These are phyloP conservation scores for Elephas maximus DNA, from an alignment of 2,113 vertebrate species.

Conservation along the genomic window DNA sequence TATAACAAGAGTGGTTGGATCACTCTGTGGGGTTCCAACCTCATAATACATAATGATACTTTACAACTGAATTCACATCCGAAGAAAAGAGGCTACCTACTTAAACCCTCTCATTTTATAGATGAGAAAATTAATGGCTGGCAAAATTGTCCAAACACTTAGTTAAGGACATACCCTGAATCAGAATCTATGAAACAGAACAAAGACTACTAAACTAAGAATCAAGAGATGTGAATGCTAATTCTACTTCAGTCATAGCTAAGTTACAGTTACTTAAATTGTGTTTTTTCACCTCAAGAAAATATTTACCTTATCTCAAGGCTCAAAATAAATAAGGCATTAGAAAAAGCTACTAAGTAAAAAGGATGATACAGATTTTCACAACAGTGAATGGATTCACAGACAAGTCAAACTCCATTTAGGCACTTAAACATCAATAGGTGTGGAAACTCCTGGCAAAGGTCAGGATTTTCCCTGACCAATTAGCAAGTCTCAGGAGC, in stretches of 20 bases:
- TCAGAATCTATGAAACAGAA: constrained; percentile 31
- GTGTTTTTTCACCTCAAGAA: constrained; percentile 34
- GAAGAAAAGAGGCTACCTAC: constrained; percentile 18
- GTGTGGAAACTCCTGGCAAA: constrained; percentile 25
- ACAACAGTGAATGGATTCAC: background rate
- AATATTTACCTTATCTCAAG: background rate
- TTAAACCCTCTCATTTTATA: background rate
- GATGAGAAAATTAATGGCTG: constrained; percentile 9
- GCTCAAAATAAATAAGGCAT: constrained; percentile 33
- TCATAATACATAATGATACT: background rate
- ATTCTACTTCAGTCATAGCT: background rate
- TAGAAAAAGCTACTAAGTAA: constrained; percentile 26
- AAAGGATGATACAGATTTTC: background rate
- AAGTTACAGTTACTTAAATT: background rate
- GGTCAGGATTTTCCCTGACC: background rate
- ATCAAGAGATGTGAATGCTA: constrained; percentile 35
- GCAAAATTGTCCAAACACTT: background rate
- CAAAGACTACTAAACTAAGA: background rate
- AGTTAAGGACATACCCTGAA: constrained; percentile 12
- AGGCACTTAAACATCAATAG: background rate
- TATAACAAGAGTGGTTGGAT: background rate
- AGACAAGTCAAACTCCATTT: background rate
- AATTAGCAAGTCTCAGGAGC: constrained; percentile 17
- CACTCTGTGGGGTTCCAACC: constrained; percentile 6
- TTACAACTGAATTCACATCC: constrained; percentile 12